Base-by-base conservation (phyloP, 1,140 invertebrate genomes). In the Pseudomyrmex cubaensis region DNA sequence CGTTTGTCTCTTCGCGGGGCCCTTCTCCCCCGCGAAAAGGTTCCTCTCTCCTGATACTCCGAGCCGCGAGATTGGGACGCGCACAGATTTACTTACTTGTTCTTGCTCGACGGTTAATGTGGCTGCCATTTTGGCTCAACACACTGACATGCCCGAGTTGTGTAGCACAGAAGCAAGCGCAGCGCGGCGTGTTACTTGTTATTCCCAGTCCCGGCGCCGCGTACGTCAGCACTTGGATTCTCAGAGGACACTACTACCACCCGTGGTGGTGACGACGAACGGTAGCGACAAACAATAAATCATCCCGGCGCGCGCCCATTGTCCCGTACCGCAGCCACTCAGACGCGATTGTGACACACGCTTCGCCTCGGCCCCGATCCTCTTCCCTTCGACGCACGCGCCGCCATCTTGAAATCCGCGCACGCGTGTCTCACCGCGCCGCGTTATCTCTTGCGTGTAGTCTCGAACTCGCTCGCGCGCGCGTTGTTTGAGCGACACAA, bases 31-130 rank as follows among this genome's bases (percentile, higher is more conserved):
- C 35, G 35, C 35, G 35, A 0, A 35, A 35, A 35, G 4, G 5
- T 7, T 35, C 35, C 5, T 35, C 35, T 35, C 25, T 25, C 48
- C 48, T 0, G 48, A 50, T 50, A 52, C 7, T 7, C 1, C 50
- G 50, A 13, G 3, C 10, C 50, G 50, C 50, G 13, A 50, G 12
- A 50, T 35, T 12, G 50, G 35, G n/a, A 66, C 1, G 75, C 72
- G 48, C 15, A 54, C 12, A 13, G 15, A 90, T 87, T 90, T 84
- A 94, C 95, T 95, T 93, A 96, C 96, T 95, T 96, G 95, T 92
- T 96, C 96, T 92, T 96, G 96, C 92, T 96, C 96, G 92, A 95
- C 94, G 92, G 96, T 96, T 93, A 96, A 94, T 90, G 95, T 95
- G 93, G 96, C 95, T 94, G 96, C 96, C 96, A 96, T 96, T 86